phyloP scores from a whole-genome alignment of 2,113 vertebrate species.

The Micromys minutus region DNA sequence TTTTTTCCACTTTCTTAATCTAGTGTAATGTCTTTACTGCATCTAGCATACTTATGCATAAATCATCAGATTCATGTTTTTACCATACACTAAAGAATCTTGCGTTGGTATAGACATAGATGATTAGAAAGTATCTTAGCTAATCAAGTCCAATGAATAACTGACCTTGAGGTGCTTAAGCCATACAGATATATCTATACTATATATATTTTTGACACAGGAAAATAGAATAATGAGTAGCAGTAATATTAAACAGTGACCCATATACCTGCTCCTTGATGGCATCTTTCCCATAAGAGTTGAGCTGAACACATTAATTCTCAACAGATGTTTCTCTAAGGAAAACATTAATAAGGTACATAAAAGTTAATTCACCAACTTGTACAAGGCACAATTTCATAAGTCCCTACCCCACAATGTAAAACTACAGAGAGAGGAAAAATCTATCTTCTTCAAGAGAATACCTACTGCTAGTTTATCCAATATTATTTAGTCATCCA shows the following conservation, averaged over 20 bases:
- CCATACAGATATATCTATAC: neutral
- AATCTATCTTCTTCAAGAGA: neutral
- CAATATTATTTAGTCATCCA: neutral
- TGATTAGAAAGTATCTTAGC: neutral
- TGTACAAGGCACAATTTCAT: neutral
- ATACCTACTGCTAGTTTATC: neutral
- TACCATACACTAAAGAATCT: neutral
- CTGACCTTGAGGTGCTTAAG: neutral
- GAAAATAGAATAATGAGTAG: neutral
- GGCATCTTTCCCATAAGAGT: neutral
- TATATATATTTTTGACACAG: neutral
- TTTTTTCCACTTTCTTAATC: neutral
- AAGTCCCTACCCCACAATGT: neutral
- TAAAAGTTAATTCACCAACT: neutral
- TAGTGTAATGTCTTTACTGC: neutral
- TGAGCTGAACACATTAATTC: neutral
- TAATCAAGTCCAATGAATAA: neutral
- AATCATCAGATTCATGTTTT: neutral
- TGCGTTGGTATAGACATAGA: neutral
- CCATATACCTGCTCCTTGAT: fast-evolving
- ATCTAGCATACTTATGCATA: neutral
- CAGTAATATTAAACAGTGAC: neutral
- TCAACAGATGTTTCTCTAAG: neutral
- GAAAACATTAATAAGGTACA: neutral
- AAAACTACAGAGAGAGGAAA: neutral